Percentiles rank a stretch among this genome's conserved stretches.
Conservation (phyloP, 2,888 invertebrate species). For the Cantharis nigra region DNA sequence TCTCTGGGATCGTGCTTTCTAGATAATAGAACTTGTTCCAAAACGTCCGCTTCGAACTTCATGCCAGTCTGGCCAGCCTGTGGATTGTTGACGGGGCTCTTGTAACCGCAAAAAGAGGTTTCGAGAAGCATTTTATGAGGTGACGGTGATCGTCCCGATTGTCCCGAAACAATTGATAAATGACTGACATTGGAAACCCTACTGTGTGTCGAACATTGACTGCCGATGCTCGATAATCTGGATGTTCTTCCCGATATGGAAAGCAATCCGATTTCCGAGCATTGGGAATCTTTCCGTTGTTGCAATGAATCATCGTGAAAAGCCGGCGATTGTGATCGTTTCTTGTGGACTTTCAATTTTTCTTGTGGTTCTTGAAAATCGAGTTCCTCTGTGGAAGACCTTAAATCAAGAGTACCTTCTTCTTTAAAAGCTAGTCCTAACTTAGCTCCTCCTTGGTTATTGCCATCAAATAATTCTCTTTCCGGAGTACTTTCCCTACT, state of each 20-base stretch:
- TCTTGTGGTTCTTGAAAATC: constrained; percentile 73
- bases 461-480: constrained; percentile 65
- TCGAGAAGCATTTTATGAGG: constrained; percentile 90
- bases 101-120: constrained; percentile 88
- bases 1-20: constrained; percentile 69
- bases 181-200: constrained; percentile 60
- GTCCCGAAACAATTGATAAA: constrained; percentile 61
- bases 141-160: constrained; percentile 66
- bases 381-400: constrained; percentile 87
- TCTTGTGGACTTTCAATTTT: constrained; percentile 43
- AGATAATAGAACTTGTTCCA: constrained; percentile 61
- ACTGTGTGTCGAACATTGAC: constrained; percentile 64
- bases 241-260: constrained; percentile 80
- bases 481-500: constrained; percentile 85
- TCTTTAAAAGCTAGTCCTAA: constrained; percentile 53
- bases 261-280: constrained; percentile 77
- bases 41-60: constrained; percentile 55
- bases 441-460: constrained; percentile 50
- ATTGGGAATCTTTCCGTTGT: constrained; percentile 59
- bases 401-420: constrained; percentile 82
- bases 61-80: constrained; percentile 41
- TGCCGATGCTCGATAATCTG: constrained; percentile 80
- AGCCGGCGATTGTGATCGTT: constrained; percentile 50
- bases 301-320: constrained; percentile 45
- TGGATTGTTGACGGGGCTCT: constrained; percentile 60